Evolutionary conservation across 2,113 vertebrate genomes (phyloP).

Genomic region (Equus quagga): DNA sequence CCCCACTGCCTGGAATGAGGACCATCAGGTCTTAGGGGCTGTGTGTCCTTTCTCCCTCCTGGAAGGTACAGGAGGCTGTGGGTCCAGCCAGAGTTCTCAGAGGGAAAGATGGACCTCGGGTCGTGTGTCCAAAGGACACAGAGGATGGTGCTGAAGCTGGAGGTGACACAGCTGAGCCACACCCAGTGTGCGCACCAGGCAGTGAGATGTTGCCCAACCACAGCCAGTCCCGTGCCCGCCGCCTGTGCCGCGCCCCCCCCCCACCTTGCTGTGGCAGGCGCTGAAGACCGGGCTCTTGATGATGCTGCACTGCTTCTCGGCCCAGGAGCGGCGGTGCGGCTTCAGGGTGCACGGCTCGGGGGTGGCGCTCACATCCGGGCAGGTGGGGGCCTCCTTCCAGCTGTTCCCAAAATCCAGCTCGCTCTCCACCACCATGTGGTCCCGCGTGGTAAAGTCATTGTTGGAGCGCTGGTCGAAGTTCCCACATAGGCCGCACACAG

Average conservation of each 20-base stretch:
- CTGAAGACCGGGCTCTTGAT: conserved; percentile 89
- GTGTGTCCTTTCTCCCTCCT: background rate
- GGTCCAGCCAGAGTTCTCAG: background rate
- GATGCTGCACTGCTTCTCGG: conserved; percentile 93
- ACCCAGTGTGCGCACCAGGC: fast-evolving
- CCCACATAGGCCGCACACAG: conserved; percentile 96
- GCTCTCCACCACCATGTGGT: conserved; percentile 87
- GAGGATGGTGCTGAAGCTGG: background rate
- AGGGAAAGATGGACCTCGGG: background rate
- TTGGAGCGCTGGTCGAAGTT: conserved; percentile 93
- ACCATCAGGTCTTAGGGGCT: fast-evolving
- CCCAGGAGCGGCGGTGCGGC: conserved; percentile 91
- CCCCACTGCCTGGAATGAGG: background rate
- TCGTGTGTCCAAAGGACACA: background rate
- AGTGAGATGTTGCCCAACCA: background rate
- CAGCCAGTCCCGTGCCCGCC: fast-evolving
- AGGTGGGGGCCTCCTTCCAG: conserved; percentile 92
- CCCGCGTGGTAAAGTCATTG: conserved; percentile 95
- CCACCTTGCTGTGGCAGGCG: conserved; percentile 93
- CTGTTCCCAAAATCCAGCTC: conserved; percentile 94
- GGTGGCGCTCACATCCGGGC: conserved; percentile 86
- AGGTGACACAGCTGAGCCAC: fast-evolving
- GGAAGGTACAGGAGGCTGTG: background rate
- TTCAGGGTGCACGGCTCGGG: conserved; percentile 86
- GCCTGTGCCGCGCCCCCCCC: fast-evolving